Evolutionary conservation across 2,113 vertebrate genomes (phyloP), one percentile per base, ranked within the genome.

Genomic region (Thymallus thymallus): DNA sequence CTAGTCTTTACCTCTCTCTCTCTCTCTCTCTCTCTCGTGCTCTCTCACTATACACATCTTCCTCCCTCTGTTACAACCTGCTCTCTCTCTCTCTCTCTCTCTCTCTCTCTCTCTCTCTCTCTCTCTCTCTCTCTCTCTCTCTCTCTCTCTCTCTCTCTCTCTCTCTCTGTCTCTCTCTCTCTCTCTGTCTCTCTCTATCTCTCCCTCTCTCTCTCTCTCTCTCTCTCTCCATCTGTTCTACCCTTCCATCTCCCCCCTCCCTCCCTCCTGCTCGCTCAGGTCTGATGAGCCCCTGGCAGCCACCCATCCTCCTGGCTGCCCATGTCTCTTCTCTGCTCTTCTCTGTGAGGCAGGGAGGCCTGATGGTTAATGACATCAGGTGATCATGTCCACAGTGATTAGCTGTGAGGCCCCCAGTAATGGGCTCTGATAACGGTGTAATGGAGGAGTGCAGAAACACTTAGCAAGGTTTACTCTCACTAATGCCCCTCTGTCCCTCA

Each of bases 371-470:
- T 89, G 87, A 87, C 87, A 89, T 91, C 89, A 91, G 88, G 90
- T 89, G 89, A 82, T 87, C 89, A 88, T 91, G 89, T 91, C 89
- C 86, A 82, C 87, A 86, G 78, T 89, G 88, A 91, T 91, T 90
- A 91, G 87, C 80, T 84, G 83, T 68, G 78, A 71, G 80, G 74
- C 79, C 48, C 80, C 80, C 80, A 86, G 87, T 91, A 91, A 91
- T 91, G 89, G 90, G 78, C 86, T 91, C 87, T 90, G 90, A 91
- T 91, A 91, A 90, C 89, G 82, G 87, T 32, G 18, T 91, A 90
- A 91, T 91, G 87, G 88, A 91, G 89, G 86, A 78, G 89, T 88
- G 88, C 89, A 86, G 88, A 91, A 90, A 91, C 90, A 91, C 89
- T 91, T 91, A 91, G 89, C 89, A 88, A 79, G 72, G 89, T 91